These are phyloP conservation scores for Hippocampus comes DNA, from an alignment of 2,113 vertebrate species.

Conservation along the genomic window DNA sequence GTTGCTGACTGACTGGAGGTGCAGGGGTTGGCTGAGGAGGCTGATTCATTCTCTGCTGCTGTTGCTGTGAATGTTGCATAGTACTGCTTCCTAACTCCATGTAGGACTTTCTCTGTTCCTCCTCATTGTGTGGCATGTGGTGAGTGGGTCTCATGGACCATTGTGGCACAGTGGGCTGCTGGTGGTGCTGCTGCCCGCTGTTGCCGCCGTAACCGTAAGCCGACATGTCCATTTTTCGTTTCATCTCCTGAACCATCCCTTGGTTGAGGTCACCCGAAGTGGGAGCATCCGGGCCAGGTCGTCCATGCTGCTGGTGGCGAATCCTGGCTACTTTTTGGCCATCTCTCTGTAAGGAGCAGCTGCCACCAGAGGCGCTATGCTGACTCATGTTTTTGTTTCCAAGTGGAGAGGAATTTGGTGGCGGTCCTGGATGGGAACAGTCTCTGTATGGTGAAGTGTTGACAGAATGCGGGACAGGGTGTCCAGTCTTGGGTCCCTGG, in stretches of 20 bases:
- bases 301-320: slow-evolving; percentile 89
- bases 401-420: slow-evolving; percentile 68
- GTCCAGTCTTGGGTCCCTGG: slow-evolving; percentile 74
- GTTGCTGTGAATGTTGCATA: slow-evolving; percentile 58
- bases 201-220: slow-evolving; percentile 77
- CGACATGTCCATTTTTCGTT: slow-evolving; percentile 84
- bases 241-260: slow-evolving; percentile 73
- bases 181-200: slow-evolving; percentile 70
- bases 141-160: slow-evolving; percentile 82
- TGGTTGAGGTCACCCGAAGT: slow-evolving; percentile 63
- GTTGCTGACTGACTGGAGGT: slow-evolving; percentile 54
- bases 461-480: slow-evolving; percentile 77
- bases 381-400: slow-evolving; percentile 65
- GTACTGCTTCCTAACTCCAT: slow-evolving; percentile 77
- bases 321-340: slow-evolving; percentile 92
- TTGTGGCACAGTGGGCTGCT: slow-evolving; percentile 74
- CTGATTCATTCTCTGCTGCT: slow-evolving; percentile 54
- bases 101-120: slow-evolving; percentile 84
- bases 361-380: slow-evolving; percentile 54
- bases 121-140: slow-evolving; percentile 70
- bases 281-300: slow-evolving; percentile 70
- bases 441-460: slow-evolving; percentile 79
- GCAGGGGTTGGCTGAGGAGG: slow-evolving; percentile 53
- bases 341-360: slow-evolving; percentile 88
- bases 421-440: slow-evolving; percentile 79